Conservation (phyloP, 1,140 invertebrate genomes). For the Bombus pyrosoma region DNA sequence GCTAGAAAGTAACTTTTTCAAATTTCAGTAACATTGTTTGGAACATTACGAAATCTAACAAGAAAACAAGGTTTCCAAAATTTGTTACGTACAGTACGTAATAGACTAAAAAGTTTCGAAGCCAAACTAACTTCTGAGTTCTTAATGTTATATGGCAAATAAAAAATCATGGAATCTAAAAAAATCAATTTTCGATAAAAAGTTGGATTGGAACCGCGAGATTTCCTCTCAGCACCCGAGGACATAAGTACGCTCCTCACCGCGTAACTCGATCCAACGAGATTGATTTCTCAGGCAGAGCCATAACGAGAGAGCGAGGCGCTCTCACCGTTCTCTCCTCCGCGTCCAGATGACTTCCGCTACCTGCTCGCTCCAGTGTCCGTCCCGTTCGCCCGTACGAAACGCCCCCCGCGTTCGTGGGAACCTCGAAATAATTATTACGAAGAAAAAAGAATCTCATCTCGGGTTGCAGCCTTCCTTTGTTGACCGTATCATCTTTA, state of each 20-base stretch:
- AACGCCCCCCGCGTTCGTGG: slow-evolving; percentile 82
- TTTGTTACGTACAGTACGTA: neutral
- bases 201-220: neutral
- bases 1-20: too few species aligned
- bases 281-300: slow-evolving; percentile 79
- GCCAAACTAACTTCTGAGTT: neutral
- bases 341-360: slow-evolving; percentile 67
- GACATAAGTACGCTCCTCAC: slow-evolving; percentile 37
- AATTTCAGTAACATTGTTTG: neutral
- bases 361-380: slow-evolving; percentile 70
- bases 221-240: neutral
- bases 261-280: slow-evolving; percentile 75
- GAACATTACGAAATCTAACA: neutral
- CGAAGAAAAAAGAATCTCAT: slow-evolving; percentile 74
- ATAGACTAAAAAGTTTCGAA: neutral
- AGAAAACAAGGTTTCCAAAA: neutral
- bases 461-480: slow-evolving; percentile 78
- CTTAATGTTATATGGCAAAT: too few species aligned
- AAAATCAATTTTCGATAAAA: slow-evolving; percentile 4
- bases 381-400: slow-evolving; percentile 71
- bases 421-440: slow-evolving; percentile 82
- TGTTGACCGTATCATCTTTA: slow-evolving; percentile 81
- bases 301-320: slow-evolving; percentile 70
- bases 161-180: neutral
- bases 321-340: slow-evolving; percentile 69